Base-by-base conservation (phyloP, 2,113 vertebrate species). In the Chloropsis hardwickii region DNA sequence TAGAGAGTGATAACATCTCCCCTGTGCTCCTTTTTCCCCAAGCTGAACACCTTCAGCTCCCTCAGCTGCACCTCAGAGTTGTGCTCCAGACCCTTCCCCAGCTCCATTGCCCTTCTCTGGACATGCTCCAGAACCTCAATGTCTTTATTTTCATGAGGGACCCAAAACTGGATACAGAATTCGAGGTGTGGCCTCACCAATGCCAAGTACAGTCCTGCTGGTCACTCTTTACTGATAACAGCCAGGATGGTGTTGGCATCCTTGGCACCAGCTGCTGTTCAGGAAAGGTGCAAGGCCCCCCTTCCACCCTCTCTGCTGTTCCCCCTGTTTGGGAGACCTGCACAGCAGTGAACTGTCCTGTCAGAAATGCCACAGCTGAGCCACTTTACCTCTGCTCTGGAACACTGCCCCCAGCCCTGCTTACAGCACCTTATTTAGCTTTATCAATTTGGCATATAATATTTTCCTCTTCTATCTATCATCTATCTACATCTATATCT, bases 321-420 rank as follows among this genome's bases (percentile, higher is more conserved):
- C 6, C 0, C 23, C 1, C 2, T 25, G 8, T 61, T 35, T 65
- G 50, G 40, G 65, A 86, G 12, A 44, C 27, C 17, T 53, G 33
- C 4, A 5, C 17, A 37, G 24, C 11, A 31, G 8, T n/a, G 37
- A 35, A n/a, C 7, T 23, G 10, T 22, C 12, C 1, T 3, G 25
- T 50, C 66, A 74, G 51, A 86, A 76, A 39, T 20, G 16, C 14
- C 78, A 90, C 3, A 2, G 4, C 10, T 71, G 47, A 65, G 14
- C 14, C 45, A 50, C 1, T 47, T 35, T 22, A 37, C 10, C 1
- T 50, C 23, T 70, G 45, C 27, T 61, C 39, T 86, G 48, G 23
- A 66, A 6, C 17, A 80, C 44, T 3, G 16, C 22, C 17, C 25
- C 17, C 25, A 42, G 39, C 8, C 20, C 53, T 60, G 15, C 17